Conservation (phyloP, 2,888 invertebrate genomes). For the Chouioia cunea region DNA sequence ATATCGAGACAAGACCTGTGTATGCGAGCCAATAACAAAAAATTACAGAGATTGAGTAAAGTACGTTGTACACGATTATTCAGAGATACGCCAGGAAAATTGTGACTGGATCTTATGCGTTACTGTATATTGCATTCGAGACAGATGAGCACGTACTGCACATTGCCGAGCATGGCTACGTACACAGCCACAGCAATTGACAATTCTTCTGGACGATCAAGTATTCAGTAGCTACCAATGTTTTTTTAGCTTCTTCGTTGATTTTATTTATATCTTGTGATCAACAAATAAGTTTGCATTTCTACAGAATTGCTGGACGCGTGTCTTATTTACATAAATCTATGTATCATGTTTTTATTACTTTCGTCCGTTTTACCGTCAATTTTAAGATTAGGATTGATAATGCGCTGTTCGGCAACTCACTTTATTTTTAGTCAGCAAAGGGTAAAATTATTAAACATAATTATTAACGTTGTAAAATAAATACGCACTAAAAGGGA, state of each 20-base stretch:
- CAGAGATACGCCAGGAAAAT: too few species aligned
- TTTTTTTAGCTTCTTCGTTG: constrained; percentile 24
- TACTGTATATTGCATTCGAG: too few species aligned
- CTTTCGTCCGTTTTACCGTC: constrained; percentile 22
- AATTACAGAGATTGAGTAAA: too few species aligned
- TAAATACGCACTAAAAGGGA: too few species aligned
- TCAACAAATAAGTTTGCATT: constrained; percentile 55
- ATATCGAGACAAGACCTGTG: too few species aligned
- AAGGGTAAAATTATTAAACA: constrained; percentile 4
- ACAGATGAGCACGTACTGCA: too few species aligned
- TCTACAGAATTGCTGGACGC: constrained; percentile 51
- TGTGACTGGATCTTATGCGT: too few species aligned
- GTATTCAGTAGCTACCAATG: constrained; percentile 9
- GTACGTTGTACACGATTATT: too few species aligned
- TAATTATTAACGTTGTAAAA: constrained; percentile 12
- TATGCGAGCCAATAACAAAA: too few species aligned
- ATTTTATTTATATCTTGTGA: constrained; percentile 22
- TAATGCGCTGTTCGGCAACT: constrained; percentile 6
- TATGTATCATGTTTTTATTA: constrained; percentile 36
- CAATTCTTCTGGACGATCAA: constrained; percentile 3
- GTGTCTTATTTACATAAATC: constrained; percentile 46
- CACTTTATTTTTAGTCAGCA: constrained; percentile 11
- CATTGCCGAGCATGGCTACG: too few species aligned
- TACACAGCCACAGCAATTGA: too few species aligned
- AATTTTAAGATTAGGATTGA: constrained; percentile 23